Base-by-base conservation (phyloP, 2,797 vertebrate genomes). In the Tragelaphus oryx region DNA sequence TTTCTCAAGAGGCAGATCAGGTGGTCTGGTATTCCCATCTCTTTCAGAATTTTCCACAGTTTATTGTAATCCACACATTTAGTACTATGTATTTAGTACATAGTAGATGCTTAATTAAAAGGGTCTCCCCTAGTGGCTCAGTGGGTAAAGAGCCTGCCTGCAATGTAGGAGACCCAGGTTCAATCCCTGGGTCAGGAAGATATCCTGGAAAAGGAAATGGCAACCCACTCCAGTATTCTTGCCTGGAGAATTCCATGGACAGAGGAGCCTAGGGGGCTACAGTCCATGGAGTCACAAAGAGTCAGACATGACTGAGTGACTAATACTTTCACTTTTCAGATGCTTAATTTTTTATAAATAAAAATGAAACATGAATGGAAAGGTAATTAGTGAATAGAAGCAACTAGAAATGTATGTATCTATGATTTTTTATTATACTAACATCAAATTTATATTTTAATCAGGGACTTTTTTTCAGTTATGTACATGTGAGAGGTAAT, bases 361-460 rank as follows among this genome's bases (percentile, higher is more conserved):
- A 91, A 92, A 85, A 74, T 50, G 10, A 33, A 88, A 81, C 28
- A 93, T 33, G 33, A 95, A 95, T 54, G 46, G 46, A 82, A 90
- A 78, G 2, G 85, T 83, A 87, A 81, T 87, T 87, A 87, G 18
- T 57, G 11, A 94, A 87, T 17, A 82, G 30, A 79, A 89, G 7
- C 93, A 24, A 93, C 50, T 33, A 89, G 80, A 96, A 95, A 20
- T 87, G 24, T 28, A 81, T 76, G 54, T 28, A 92, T 12, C 68
- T 95, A 18, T 78, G 14, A 91, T 55, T 94, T 87, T 68, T 94
- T 88, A 87, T 87, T 30, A 79, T 0, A 84, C 41, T 79, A 59
- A 83, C n/a, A 37, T 92, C 37, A 41, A 52, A 89, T 65, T 90
- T 93, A 68, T 50, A 55, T 81, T 95, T 96, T 87, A 83, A 59